Conservation (phyloP, 2,113 vertebrate species). For the Spheniscus mendiculus region DNA sequence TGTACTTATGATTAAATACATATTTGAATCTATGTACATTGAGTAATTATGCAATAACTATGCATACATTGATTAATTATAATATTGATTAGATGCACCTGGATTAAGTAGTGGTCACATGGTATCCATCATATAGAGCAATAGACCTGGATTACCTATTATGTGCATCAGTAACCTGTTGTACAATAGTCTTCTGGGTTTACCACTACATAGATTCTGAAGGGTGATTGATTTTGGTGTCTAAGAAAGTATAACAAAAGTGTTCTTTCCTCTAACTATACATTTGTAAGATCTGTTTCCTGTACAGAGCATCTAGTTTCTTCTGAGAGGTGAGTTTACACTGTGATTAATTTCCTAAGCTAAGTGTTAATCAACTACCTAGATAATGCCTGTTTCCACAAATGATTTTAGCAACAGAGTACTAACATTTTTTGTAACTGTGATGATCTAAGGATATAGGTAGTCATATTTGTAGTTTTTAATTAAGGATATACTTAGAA, state of each 20-base stretch:
- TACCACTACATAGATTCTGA: background rate
- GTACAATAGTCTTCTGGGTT: background rate
- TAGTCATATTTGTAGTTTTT: background rate
- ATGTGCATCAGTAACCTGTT: background rate
- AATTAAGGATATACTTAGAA: background rate
- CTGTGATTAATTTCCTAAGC: background rate
- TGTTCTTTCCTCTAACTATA: accelerated
- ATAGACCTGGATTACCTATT: background rate
- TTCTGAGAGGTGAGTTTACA: background rate
- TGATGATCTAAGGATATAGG: background rate
- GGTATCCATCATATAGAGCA: background rate
- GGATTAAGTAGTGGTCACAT: background rate
- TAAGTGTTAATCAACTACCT: background rate
- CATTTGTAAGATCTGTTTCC: background rate
- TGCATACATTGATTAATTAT: background rate
- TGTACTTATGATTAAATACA: background rate
- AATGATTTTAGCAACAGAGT: background rate
- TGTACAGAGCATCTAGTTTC: background rate
- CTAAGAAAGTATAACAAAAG: background rate
- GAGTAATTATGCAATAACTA: background rate
- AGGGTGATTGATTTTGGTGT: background rate
- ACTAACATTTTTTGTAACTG: background rate
- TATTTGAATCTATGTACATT: background rate
- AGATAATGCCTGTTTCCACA: background rate
- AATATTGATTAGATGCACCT: background rate